A percentile compares a stretch with the other conserved stretches of the same genome.
Conservation (phyloP, 2,797 vertebrate species). For the Anisognathus igniventris region DNA sequence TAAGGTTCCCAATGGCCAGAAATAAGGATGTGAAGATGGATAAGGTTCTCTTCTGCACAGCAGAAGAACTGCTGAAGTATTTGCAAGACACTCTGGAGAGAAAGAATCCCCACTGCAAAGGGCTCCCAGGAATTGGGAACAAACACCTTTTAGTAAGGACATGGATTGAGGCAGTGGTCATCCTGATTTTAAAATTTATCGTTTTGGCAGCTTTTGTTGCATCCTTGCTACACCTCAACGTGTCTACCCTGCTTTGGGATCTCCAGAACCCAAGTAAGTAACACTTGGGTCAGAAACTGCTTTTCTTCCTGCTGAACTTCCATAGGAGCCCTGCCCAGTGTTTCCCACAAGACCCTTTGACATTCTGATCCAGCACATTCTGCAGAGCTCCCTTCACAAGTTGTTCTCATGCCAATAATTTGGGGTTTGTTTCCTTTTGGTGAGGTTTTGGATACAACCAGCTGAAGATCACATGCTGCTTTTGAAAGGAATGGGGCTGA, state of each 20-base stretch:
- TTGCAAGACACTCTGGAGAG: background rate
- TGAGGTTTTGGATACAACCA: background rate
- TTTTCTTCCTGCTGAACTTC: background rate
- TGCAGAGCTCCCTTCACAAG: background rate
- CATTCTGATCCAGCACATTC: background rate
- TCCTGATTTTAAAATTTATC: background rate
- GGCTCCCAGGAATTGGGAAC: background rate
- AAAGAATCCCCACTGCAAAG: background rate
- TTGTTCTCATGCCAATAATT: background rate
- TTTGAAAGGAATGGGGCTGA: background rate
- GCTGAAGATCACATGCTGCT: background rate
- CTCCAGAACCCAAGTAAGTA: background rate
- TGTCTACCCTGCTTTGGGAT: background rate
- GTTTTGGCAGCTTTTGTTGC: background rate
- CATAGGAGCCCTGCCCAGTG: background rate
- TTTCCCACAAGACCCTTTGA: background rate
- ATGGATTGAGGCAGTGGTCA: background rate
- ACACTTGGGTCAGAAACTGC: background rate
- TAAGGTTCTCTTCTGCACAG: background rate
- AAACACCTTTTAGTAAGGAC: background rate
- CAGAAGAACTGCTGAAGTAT: background rate
- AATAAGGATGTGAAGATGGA: background rate
- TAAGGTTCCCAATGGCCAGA: background rate
- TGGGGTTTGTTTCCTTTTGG: background rate
- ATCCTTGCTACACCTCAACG: accelerated